A percentile compares a stretch with the other conserved stretches of the same genome.
These are phyloP conservation scores for Perca schrenkii DNA, from an alignment of 2,113 vertebrate genomes.

Conservation along the genomic window DNA sequence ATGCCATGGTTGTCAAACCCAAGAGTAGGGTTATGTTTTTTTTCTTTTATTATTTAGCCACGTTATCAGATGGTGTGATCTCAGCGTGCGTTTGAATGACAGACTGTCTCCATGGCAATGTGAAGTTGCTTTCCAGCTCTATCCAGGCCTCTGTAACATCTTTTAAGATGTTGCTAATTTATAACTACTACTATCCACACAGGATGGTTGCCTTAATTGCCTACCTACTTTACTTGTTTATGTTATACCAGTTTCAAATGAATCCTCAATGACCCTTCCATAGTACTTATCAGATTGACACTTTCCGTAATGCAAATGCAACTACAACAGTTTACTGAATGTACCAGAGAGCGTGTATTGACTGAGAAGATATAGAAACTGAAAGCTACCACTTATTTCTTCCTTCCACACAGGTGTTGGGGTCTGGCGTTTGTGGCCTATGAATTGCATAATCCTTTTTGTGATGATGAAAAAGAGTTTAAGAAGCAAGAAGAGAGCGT, in stretches of 20 bases:
- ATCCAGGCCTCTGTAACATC: background rate
- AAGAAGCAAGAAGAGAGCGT: background rate
- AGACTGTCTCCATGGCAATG: slow-evolving; percentile 45
- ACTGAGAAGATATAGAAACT: slow-evolving; percentile 16
- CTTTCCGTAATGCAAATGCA: background rate
- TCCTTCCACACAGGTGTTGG: background rate
- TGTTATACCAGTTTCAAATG: background rate
- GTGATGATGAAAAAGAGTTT: background rate
- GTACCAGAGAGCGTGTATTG: background rate
- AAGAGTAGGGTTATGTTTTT: slow-evolving; percentile 59
- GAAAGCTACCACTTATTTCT: background rate
- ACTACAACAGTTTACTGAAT: background rate
- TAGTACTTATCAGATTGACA: background rate
- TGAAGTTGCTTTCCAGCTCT: slow-evolving; percentile 18
- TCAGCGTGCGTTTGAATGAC: slow-evolving; percentile 54
- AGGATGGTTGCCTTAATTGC: background rate
- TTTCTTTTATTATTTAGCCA: slow-evolving; percentile 58
- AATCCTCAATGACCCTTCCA: background rate
- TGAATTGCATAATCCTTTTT: background rate
- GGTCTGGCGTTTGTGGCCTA: background rate
- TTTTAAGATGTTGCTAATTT: background rate
- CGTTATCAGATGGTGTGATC: slow-evolving; percentile 58
- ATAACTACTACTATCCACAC: background rate
- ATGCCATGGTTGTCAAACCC: slow-evolving; percentile 78
- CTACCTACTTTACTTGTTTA: background rate